Percentiles rank a stretch among this genome's conserved stretches.
These are phyloP conservation scores for Erebia epiphron DNA, from an alignment of 2,888 invertebrate species.

Conservation along the genomic window DNA sequence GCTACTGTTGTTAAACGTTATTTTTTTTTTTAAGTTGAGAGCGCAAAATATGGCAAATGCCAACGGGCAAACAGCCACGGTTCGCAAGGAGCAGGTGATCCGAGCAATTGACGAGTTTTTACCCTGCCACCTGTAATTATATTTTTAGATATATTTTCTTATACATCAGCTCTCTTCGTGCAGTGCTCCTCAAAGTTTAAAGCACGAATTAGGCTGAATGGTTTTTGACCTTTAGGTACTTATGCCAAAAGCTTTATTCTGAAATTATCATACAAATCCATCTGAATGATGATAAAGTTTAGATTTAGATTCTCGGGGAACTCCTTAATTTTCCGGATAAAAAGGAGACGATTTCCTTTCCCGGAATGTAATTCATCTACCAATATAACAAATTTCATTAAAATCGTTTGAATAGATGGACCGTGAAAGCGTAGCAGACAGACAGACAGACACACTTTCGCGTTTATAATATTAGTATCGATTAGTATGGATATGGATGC, in stretches of 20 bases:
- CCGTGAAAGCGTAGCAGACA: no score
- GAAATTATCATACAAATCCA: no score
- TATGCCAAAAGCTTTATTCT: background rate
- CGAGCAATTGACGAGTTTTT: constrained; percentile 41
- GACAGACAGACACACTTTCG: no score
- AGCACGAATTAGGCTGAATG: background rate
- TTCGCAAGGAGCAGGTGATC: constrained; percentile 36
- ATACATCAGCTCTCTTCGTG: constrained; percentile 29
- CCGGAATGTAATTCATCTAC: no score
- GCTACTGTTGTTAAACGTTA: constrained; percentile 15
- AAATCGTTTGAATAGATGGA: no score
- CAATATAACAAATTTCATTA: no score
- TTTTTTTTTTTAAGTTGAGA: constrained; percentile 18
- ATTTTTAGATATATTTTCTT: constrained; percentile 40
- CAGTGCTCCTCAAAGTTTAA: constrained; percentile 36
- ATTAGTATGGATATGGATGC: no score
- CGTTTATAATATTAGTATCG: no score
- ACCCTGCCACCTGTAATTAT: constrained; percentile 37
- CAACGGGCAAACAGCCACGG: constrained; percentile 29
- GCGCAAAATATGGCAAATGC: constrained; percentile 24
- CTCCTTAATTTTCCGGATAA: no score
- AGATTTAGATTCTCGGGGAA: no score
- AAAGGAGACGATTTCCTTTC: no score
- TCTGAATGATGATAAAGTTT: no score
- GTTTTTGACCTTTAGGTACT: background rate